phyloP scores from a whole-genome alignment of 2,797 vertebrate species.

The Uromys caudimaculatus region DNA sequence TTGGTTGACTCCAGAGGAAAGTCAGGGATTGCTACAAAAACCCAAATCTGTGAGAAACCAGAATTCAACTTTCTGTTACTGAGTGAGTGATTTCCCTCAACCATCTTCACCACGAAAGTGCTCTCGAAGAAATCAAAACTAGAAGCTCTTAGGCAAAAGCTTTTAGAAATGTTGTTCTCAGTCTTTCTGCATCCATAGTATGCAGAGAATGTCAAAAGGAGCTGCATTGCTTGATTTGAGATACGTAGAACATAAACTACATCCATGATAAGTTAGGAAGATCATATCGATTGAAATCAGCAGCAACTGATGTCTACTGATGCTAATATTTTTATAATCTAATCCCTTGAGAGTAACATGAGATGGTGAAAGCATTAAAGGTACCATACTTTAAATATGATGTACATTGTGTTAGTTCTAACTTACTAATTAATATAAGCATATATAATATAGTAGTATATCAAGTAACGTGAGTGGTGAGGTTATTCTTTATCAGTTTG shows the following conservation, averaged over 20 bases:
- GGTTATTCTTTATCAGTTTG: neutral
- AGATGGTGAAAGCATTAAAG: neutral
- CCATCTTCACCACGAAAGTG: neutral
- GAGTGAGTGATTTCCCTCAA: neutral
- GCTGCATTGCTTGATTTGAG: neutral
- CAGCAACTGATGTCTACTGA: neutral
- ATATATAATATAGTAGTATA: neutral
- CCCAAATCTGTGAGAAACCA: neutral
- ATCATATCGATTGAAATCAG: neutral
- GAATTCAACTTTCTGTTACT: neutral
- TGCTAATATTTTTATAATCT: neutral
- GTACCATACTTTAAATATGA: neutral
- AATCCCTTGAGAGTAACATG: constrained; percentile 17
- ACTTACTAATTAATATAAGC: neutral
- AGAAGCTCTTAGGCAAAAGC: neutral
- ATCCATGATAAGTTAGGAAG: neutral
- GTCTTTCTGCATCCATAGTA: neutral
- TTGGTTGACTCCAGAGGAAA: neutral
- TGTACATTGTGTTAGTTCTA: neutral
- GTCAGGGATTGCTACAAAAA: neutral
- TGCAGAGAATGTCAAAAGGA: neutral
- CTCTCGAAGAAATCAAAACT: neutral
- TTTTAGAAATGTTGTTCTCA: neutral
- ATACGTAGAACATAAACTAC: neutral
- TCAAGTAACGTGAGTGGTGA: neutral